A percentile compares a stretch with the other conserved stretches of the same genome.
Evolutionary conservation across 2,797 vertebrate species (phyloP).

Genomic region (Oreochromis mossambicus): DNA sequence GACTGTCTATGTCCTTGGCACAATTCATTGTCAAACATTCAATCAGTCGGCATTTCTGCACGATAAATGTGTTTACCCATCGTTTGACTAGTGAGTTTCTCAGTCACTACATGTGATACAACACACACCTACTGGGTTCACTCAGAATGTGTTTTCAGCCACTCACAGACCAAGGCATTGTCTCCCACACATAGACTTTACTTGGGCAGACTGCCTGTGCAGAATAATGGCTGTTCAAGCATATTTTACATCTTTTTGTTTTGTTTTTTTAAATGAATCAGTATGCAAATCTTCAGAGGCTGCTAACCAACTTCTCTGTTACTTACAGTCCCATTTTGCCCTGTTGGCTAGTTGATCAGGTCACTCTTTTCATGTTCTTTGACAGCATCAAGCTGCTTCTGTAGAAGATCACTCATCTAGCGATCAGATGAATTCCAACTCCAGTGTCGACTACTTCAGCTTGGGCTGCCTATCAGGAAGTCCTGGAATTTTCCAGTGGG

Average conservation of each 20-base stretch:
- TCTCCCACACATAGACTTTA: neutral
- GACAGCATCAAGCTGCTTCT: neutral
- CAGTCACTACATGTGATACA: neutral
- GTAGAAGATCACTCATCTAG: neutral
- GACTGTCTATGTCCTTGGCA: neutral
- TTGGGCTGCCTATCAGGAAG: neutral
- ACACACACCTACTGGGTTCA: neutral
- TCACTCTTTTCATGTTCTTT: neutral
- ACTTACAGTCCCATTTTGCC: neutral
- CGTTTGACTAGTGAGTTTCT: neutral
- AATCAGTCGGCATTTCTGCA: neutral
- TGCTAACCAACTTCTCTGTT: neutral
- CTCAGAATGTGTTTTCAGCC: neutral
- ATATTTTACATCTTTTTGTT: neutral
- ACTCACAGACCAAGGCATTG: neutral
- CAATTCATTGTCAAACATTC: neutral
- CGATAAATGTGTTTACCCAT: neutral
- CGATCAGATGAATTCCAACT: neutral
- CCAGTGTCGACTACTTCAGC: neutral
- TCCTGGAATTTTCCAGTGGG: neutral
- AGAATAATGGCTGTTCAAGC: neutral
- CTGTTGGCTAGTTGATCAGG: neutral
- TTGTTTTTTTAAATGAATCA: neutral
- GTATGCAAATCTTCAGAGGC: neutral
- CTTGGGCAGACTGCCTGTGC: neutral